Base-by-base conservation (phyloP, 2,888 invertebrate species). In the Cephus spinipes region DNA sequence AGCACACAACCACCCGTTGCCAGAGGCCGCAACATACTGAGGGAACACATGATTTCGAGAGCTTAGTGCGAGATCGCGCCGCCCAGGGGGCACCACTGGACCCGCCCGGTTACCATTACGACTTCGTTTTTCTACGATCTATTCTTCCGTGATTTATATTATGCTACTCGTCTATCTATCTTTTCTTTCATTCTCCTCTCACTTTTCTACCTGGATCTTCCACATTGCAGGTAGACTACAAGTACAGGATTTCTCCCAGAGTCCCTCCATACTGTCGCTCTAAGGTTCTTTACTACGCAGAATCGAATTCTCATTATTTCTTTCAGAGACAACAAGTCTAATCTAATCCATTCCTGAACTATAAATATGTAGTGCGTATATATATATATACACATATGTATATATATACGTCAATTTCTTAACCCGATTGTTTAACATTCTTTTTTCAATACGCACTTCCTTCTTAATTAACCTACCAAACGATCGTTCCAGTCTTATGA, bases 11-110 rank as follows among this genome's bases (percentile, higher is more conserved):
- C 85, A 82, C 69, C 79, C 86, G 81, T 84, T 76, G 85, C 83
- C 83, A 87, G 83, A 84, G 86, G 78, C 86, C 87, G 88, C 82
- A 86, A 84, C 87, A 83, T 83, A 88, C 88, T 88, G 87, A 88
- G 81, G 79, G 81, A 86, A 85, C 87, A 87, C 88, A 87, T 87
- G 88, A 87, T 85, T 84, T 80, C 83, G 79, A 73, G 55, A 40
- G 75, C 23, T 33, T 78, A 78, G 79, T 81, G 12, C n/a, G 55
- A 15, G 78, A 68, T 69, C 77, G 73, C 34, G 71, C 76, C 84
- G 81, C 55, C 9, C n/a, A 86, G 89, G 69, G 79, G 83, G 86
- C 87, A 81, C 77, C 85, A 87, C 85, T 69, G 34, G 69, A 40
- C 55, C 73, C 33, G 76, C 80, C 75, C 76, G 79, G 77, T 80